These are phyloP conservation scores for western clawed frog (Xenopus tropicalis) DNA, from an alignment of 2,113 vertebrate genomes.

Conservation along the genomic window UCB_Xtro_10.0 CM004444.2:73394001-73394500, in stretches of 20 bases:
- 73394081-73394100: conserved; percentile 68
- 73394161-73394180: conserved; percentile 9
- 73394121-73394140: conserved; percentile 48
- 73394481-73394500: background rate
- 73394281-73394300: conserved; percentile 7
- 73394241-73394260: conserved; percentile 42
- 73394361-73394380: conserved; percentile 44
- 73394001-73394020: conserved; percentile 66
- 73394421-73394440: background rate
- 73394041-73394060: conserved; percentile 85
- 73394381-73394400: conserved; percentile 63
- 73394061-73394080: conserved; percentile 66
- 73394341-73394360: conserved; percentile 50
- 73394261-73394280: conserved; percentile 55
- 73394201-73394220: background rate
- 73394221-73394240: conserved; percentile 19
- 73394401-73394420: conserved; percentile 78
- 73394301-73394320: conserved; percentile 33
- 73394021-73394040: conserved; percentile 81
- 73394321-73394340: conserved; percentile 22
- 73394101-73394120: conserved; percentile 50
- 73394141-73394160: conserved; percentile 42
- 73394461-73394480: background rate
- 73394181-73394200: conserved; percentile 2
- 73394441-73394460: background rate